phyloP scores from a whole-genome alignment of 2,888 invertebrate genomes.

The Macrophya alboannulata region DNA sequence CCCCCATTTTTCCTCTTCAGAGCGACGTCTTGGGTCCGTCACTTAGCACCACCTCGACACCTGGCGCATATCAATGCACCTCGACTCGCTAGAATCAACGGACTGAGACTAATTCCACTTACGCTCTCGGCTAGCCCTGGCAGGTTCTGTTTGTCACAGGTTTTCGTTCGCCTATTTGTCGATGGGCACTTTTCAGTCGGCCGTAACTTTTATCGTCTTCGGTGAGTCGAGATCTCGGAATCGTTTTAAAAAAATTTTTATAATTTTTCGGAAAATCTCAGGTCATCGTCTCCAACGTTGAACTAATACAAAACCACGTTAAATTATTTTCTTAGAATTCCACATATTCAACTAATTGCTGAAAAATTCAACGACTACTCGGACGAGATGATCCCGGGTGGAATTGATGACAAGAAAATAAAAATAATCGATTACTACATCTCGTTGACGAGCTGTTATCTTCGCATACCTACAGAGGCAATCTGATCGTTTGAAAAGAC shows the following conservation, averaged over 20 bases:
- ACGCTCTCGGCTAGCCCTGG: constrained; percentile 62
- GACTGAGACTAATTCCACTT: constrained; percentile 71
- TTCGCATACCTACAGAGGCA: neutral
- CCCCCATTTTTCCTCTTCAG: constrained; percentile 11
- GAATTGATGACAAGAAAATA: neutral
- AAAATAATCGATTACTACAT: constrained; percentile 11
- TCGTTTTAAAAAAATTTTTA: neutral
- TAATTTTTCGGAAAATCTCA: no score
- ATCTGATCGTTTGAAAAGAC: constrained; percentile 10
- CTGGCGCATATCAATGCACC: constrained; percentile 56
- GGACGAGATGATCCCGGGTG: neutral
- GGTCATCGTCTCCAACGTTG: no score
- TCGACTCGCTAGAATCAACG: constrained; percentile 64
- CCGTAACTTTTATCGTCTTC: neutral
- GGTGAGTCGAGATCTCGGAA: neutral
- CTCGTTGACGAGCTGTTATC: neutral
- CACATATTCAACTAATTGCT: neutral
- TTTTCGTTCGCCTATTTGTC: constrained; percentile 58
- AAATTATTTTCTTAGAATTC: neutral
- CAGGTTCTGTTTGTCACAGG: constrained; percentile 56
- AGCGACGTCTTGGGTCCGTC: constrained; percentile 52
- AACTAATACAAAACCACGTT: no score
- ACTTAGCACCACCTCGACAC: constrained; percentile 51
- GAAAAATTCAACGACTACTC: neutral
- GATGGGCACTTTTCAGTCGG: constrained; percentile 41